These are phyloP conservation scores for Drosophila ficusphila DNA, from an alignment of 1,140 invertebrate genomes.

Conservation along the genomic window DNA sequence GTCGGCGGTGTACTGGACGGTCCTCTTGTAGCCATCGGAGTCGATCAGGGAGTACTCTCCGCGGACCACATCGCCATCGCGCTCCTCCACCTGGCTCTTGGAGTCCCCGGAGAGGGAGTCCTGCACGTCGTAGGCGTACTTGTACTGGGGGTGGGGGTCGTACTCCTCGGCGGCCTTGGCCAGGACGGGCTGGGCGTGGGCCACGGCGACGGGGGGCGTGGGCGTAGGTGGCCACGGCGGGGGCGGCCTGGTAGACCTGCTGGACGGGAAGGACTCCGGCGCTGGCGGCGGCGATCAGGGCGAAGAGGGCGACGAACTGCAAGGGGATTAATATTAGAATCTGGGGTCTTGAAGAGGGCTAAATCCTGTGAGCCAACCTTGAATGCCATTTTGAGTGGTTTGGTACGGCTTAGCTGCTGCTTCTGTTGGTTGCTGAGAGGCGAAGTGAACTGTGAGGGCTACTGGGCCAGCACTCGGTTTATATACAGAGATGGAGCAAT, in stretches of 20 bases:
- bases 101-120: slow-evolving; percentile 89
- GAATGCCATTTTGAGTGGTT: slow-evolving; percentile 64
- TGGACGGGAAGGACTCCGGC: slow-evolving; percentile 68
- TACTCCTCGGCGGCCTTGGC: slow-evolving; percentile 72
- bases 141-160: slow-evolving; percentile 84
- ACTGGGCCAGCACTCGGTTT: slow-evolving; percentile 40
- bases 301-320: slow-evolving; percentile 68
- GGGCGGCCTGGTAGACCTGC: slow-evolving; percentile 70
- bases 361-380: slow-evolving; percentile 50
- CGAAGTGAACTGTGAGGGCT: slow-evolving; percentile 63
- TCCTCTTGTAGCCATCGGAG: slow-evolving; percentile 86
- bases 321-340: slow-evolving; percentile 16
- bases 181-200: slow-evolving; percentile 61
- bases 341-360: background rate
- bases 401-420: slow-evolving; percentile 26
- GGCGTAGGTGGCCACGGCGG: slow-evolving; percentile 61
- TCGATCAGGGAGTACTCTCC: slow-evolving; percentile 87
- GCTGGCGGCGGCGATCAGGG: slow-evolving; percentile 72
- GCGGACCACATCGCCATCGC: slow-evolving; percentile 87
- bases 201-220: slow-evolving; percentile 45
- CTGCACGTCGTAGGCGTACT: slow-evolving; percentile 88
- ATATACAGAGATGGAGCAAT: slow-evolving; percentile 59
- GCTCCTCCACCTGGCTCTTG: slow-evolving; percentile 87
- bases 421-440: slow-evolving; percentile 48
- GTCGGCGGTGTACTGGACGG: slow-evolving; percentile 84